Base-by-base conservation (phyloP, 92 coral and sea anemone species). In the Palythoa caribaeorum region DNA sequence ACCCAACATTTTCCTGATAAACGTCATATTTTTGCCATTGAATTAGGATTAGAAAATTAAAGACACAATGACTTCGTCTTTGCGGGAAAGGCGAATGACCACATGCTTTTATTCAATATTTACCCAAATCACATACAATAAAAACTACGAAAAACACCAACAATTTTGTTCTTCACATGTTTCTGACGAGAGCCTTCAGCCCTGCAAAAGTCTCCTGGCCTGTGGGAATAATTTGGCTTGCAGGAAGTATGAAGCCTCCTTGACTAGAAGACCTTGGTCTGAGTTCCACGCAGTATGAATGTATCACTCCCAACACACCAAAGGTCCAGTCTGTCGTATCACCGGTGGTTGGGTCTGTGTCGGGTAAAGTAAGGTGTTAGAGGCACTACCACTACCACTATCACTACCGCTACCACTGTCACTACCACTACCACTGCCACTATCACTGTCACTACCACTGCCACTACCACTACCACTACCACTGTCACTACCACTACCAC, bases 281-380 rank as follows among this genome's bases (percentile, higher is more conserved):
- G 59, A 94, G 93, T 73, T 94, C 98, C 6, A 94, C 98, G 39
- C 98, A 94, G 83, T 94, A 94, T 40, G 98, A 94, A 78, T 94
- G 98, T 28, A 80, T 84, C 6, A 93, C 93, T 13, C 98, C 98
- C 38, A 94, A n/a, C 3, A 89, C 92, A 63, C 98, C 98, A 20
- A 89, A 94, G 16, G 98, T 94, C 98, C 98, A 94, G 88, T 94
- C 98, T 57, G 98, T 94, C 15, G 98, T 94, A 77, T 94, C 98
- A 1, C 98, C 98, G 38, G 96, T 89, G 55, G 98, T 94, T 77
- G 98, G 98, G 80, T 94, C 98, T 94, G 80, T 60, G 7, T 5
- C 50, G 4, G 50, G 50, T 20, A 80, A 89, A 94, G 12, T 55
- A 55, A 55, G 11, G 12, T 44, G 50, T 44, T 3, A 44, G 50